Percentiles rank a stretch among this genome's conserved stretches.
phyloP scores from a whole-genome alignment of 1,140 invertebrate genomes.

The Ostrea denselamellosa region DNA sequence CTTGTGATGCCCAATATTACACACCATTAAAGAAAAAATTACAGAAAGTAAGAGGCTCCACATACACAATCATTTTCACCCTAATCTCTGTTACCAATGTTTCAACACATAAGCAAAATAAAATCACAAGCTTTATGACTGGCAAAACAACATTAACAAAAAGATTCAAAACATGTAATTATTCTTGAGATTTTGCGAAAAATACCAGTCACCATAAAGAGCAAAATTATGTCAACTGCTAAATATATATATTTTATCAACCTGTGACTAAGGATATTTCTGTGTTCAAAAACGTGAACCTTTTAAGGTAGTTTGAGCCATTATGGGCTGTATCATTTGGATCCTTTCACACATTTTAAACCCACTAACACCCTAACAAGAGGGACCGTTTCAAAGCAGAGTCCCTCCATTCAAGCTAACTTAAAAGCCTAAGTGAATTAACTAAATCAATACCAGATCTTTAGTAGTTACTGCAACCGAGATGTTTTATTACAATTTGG shows the following conservation, averaged over 20 bases:
- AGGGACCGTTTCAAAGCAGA: neutral
- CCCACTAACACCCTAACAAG: neutral
- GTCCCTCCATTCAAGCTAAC: neutral
- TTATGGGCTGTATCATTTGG: neutral
- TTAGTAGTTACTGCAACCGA: constrained; percentile 23
- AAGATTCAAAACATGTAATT: no score
- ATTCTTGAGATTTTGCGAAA: no score
- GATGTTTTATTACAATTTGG: constrained; percentile 38
- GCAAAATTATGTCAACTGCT: no score
- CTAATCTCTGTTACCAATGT: no score
- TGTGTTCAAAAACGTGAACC: neutral
- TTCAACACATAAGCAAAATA: no score
- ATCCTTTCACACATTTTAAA: constrained; percentile 30
- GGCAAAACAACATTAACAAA: no score
- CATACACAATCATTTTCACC: neutral
- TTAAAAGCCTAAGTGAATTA: constrained; percentile 40
- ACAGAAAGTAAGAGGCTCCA: neutral
- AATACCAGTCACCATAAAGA: no score
- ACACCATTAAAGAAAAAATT: neutral
- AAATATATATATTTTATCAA: neutral
- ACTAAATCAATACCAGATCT: constrained; percentile 36
- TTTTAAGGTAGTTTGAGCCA: neutral
- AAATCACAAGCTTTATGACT: no score
- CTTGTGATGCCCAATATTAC: constrained; percentile 32
- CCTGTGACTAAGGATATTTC: neutral